Base-by-base conservation (phyloP, 2,888 invertebrate species). In the Digitonthophagus gazella region DNA sequence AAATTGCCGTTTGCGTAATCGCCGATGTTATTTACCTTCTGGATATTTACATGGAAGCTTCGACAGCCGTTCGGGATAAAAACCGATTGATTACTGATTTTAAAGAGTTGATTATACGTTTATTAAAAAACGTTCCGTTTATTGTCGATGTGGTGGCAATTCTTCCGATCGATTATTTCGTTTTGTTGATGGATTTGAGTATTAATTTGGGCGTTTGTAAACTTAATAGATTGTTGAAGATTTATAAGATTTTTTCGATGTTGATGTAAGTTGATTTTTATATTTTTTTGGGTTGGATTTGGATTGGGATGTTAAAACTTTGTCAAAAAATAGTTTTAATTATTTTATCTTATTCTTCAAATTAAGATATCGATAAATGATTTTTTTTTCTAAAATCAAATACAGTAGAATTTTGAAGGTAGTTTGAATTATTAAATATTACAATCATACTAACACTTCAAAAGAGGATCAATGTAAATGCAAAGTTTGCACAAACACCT, bases 201-300 rank as follows among this genome's bases (percentile, higher is more conserved):
- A 5, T 6, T 5, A 64, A 67, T 14, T 11, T 61, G 18, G 65
- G 20, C 2, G 2, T 54, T 1, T 71, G 57, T 22, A 71, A 71
- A 55, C 11, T 71, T 2, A 11, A 65, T 3, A 58, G 68, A 8
- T 55, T 73, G 5, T 18, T 73, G 4, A 73, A 71, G 57, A 68
- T 71, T 11, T 71, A 72, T 67, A 66, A 69, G 28, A 56, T 71
- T 2, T 64, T 72, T 14, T 15, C 19, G 15, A 70, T 70, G 55
- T 11, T 70, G 1, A 67, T 64, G 58, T 58, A 58, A 2, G 15
- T 58, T 16, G 11, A 4, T 15, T 58, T 58, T 58, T 8, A 18
- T 58, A 14, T 8, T 58, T 16, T 58, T 58, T 58, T 11, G 15
- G 11, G 11, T n/a, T n/a, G n/a, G n/a, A n/a, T n/a, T n/a, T n/a